Base-by-base conservation (phyloP, 2,113 vertebrate species). In the Salvator merianae region DNA sequence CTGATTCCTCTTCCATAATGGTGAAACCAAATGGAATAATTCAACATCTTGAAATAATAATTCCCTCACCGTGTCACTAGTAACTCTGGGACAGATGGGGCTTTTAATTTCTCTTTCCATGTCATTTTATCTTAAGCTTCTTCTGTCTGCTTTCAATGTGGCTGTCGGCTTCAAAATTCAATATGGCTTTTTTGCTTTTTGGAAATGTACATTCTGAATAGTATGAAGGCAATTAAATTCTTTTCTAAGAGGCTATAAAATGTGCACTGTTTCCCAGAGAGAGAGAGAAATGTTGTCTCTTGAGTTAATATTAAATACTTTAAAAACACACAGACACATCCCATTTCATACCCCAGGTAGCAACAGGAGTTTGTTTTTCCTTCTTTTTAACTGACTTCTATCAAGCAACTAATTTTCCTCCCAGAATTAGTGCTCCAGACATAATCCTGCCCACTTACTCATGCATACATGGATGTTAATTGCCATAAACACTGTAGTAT, bases 281-380 rank as follows among this genome's bases (percentile, higher is more conserved):
- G 82, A 88, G 75, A 88, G 32, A 63, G 87, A 0, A 3, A 86
- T 83, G 47, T 13, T 88, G 0, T 86, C 81, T 90, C 89, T 14
- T 63, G 82, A 77, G 88, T 94, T 89, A 93, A 92, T 95, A 88
- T 92, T 95, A 91, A 87, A 95, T 93, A 55, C 85, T 76, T n/a
- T 18, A 50, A 69, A 50, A 8, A 69, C 90, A 91, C 62, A 66
- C 81, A 82, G 62, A 20, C 55, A 59, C 55, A 16, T 59, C 55
- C 55, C 18, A 20, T 59, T 40, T 83, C 63, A 69, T 88, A 70
- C 66, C 13, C 1, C 12, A 62, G 85, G 88, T 84, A 50, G 9
- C 34, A 22, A 86, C 84, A 81, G 20, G 47, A 79, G 70, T 77
- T 47, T 30, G 43, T 28, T 80, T 62, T 85, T 80, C 74, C 79